Evolutionary conservation across 2,888 invertebrate genomes (phyloP).

Genomic region (Ennomos fuscantarius): DNA sequence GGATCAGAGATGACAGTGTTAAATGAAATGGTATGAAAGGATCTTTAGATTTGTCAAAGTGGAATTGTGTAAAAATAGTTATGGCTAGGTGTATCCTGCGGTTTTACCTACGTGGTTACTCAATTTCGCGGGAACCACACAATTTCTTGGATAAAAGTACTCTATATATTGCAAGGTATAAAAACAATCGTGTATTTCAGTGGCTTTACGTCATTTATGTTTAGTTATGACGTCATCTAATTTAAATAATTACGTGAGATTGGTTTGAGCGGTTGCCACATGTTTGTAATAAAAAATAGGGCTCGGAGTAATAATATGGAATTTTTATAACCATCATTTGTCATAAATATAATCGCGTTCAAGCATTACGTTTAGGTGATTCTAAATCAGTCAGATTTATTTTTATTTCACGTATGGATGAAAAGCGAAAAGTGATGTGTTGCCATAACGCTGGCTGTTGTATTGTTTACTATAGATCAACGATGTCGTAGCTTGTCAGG

Average conservation of each 20-base stretch:
- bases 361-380: constrained; percentile 3
- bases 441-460: too few species aligned
- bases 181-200: constrained; percentile 10
- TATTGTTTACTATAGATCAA: too few species aligned
- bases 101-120: too few species aligned
- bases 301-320: constrained; percentile 12
- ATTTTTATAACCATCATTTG: constrained; percentile 4
- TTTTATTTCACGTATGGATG: neutral
- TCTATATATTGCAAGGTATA: constrained; percentile 4
- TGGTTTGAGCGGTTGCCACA: constrained; percentile 13
- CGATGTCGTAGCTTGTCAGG: too few species aligned
- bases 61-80: too few species aligned
- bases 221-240: constrained; percentile 18
- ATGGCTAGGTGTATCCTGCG: too few species aligned
- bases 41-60: neutral
- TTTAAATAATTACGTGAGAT: constrained; percentile 22
- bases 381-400: neutral
- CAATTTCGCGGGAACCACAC: too few species aligned
- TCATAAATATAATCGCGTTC: constrained; percentile 2
- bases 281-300: constrained; percentile 20
- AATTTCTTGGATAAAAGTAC: too few species aligned
- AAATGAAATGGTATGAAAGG: constrained; percentile 35
- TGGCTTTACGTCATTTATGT: constrained; percentile 15
- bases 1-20: constrained; percentile 45
- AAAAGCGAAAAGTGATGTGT: too few species aligned